A percentile compares a stretch with the other conserved stretches of the same genome.
These are phyloP conservation scores for Heterocephalus glaber DNA, from an alignment of 2,113 vertebrate genomes.

Conservation along the genomic window DNA sequence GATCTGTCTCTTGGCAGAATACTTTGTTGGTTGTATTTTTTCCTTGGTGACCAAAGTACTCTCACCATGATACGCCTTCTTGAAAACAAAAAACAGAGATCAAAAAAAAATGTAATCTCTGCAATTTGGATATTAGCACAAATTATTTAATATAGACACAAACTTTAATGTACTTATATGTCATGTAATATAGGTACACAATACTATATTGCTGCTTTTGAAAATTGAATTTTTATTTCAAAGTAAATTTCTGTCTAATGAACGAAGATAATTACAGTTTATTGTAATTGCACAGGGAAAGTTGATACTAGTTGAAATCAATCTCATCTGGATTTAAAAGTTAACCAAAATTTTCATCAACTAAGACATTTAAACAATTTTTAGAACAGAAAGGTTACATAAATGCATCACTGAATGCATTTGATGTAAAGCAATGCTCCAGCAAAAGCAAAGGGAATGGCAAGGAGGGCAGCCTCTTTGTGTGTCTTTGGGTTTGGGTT, in stretches of 20 bases:
- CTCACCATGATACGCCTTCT: neutral
- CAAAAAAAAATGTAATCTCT: neutral
- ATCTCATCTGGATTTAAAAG: conserved; percentile 67
- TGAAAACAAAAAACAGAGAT: neutral
- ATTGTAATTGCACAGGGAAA: conserved; percentile 78
- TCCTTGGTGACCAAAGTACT: neutral
- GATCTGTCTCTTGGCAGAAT: neutral
- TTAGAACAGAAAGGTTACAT: conserved; percentile 55
- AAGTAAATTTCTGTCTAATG: conserved; percentile 79
- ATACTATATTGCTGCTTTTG: conserved; percentile 73
- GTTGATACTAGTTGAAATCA: conserved; percentile 75
- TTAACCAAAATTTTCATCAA: conserved; percentile 76
- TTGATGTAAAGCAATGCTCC: neutral
- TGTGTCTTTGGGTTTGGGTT: neutral
- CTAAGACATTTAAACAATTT: conserved; percentile 62
- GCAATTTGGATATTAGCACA: neutral
- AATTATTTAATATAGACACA: neutral
- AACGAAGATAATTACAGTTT: conserved; percentile 80
- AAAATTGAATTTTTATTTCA: conserved; percentile 81
- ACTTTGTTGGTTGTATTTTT: neutral
- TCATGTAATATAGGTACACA: conserved; percentile 68
- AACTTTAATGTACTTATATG: conserved; percentile 3
- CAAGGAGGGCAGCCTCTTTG: neutral
- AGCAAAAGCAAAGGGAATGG: neutral
- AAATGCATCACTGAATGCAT: conserved; percentile 25